A percentile compares a stretch with the other conserved stretches of the same genome.
phyloP scores from a whole-genome alignment of 1,140 invertebrate species.

The Penaeus chinensis region DNA sequence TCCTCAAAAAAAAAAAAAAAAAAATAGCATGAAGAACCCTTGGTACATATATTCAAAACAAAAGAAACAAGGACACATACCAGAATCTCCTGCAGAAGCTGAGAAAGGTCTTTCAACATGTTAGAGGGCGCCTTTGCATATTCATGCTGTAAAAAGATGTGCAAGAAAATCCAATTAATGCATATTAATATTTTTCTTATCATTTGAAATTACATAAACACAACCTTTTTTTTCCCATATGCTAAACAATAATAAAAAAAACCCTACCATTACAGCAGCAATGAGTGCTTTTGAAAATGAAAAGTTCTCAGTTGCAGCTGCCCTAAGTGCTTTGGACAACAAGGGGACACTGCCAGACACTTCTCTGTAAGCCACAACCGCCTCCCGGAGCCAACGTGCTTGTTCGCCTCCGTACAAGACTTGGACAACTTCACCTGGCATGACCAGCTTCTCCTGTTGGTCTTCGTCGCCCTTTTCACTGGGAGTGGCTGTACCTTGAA shows the following conservation, averaged over 20 bases:
- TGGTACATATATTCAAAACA: not conserved
- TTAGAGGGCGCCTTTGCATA: conserved; percentile 62
- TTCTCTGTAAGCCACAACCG: conserved; percentile 61
- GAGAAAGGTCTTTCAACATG: conserved; percentile 58
- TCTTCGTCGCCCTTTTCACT: not conserved
- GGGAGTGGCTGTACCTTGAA: too few species aligned
- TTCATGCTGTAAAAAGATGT: conserved; percentile 48
- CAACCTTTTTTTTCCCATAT: not conserved
- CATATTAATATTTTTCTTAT: not conserved
- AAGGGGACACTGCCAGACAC: conserved; percentile 52
- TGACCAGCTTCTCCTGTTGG: conserved; percentile 20
- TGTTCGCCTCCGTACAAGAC: conserved; percentile 46
- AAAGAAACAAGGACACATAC: conserved; percentile 7
- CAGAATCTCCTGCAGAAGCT: conserved; percentile 53
- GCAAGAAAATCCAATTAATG: not conserved
- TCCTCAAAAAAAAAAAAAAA: not conserved
- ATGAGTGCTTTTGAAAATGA: conserved; percentile 48
- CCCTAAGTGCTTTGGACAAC: conserved; percentile 53
- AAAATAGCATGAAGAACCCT: not conserved
- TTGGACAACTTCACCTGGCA: conserved; percentile 47
- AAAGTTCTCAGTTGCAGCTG: conserved; percentile 32
- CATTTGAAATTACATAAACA: too few species aligned
- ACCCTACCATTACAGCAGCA: conserved; percentile 57
- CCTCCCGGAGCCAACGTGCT: conserved; percentile 58
- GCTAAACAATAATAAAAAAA: not conserved